Evolutionary conservation across 2,888 invertebrate species (phyloP).

Genomic region (Oscheius sp.): DNA sequence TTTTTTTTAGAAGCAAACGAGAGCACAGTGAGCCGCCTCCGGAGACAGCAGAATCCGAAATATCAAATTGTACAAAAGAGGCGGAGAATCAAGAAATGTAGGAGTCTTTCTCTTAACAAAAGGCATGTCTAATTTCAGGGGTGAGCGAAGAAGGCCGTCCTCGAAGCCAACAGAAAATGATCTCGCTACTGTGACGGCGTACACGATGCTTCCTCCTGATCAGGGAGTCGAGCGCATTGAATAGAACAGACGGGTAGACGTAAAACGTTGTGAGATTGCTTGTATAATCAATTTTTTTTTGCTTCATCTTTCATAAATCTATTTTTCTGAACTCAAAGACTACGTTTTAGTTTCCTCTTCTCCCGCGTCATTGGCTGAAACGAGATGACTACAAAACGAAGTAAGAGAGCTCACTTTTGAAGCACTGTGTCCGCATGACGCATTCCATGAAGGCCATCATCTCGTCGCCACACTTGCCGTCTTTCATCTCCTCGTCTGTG

Average conservation of each 20-base stretch:
- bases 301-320: too few species aligned
- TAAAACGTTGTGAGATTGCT: too few species aligned
- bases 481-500: conserved; percentile 64
- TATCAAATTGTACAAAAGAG: neutral
- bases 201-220: conserved; percentile 55
- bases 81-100: neutral
- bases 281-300: too few species aligned
- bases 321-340: too few species aligned
- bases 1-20: conserved; percentile 37
- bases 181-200: conserved; percentile 55
- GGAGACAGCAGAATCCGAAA: conserved; percentile 38
- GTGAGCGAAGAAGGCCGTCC: conserved; percentile 39
- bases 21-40: conserved; percentile 58
- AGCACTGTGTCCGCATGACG: conserved; percentile 68
- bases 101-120: too few species aligned
- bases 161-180: conserved; percentile 33
- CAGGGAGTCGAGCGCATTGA: conserved; percentile 62
- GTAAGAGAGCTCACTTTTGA: conserved; percentile 54
- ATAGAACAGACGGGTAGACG: conserved; percentile 15
- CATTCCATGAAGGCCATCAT: conserved; percentile 71
- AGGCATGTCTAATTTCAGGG: too few species aligned
- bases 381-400: neutral
- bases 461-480: conserved; percentile 68
- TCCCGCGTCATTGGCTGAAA: neutral
- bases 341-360: neutral